Evolutionary conservation across 2,113 vertebrate species (phyloP).

Genomic region (Ondatra zibethicus): DNA sequence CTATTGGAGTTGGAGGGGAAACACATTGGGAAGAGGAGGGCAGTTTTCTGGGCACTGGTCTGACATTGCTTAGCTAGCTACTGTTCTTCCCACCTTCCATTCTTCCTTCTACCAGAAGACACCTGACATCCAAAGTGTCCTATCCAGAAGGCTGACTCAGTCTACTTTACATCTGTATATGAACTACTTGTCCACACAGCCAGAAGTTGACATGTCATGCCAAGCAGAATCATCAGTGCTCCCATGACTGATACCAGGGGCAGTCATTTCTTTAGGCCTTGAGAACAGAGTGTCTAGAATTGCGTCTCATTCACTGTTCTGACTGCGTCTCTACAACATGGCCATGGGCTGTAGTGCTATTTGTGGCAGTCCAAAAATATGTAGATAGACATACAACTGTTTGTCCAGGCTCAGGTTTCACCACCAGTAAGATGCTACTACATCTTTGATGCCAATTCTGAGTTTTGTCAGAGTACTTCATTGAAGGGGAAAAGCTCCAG

Average conservation of each 20-base stretch:
- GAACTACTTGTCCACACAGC: background rate
- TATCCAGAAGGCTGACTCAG: background rate
- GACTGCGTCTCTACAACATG: background rate
- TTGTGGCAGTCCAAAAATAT: background rate
- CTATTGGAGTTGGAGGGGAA: fast-evolving
- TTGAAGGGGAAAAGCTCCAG: background rate
- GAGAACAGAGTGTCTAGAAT: background rate
- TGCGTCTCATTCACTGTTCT: background rate
- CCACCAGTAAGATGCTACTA: background rate
- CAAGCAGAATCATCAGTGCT: background rate
- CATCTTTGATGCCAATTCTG: background rate
- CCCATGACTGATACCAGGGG: background rate
- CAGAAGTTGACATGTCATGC: background rate
- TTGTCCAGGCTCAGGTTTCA: background rate
- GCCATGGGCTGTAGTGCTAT: background rate
- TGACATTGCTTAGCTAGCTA: background rate
- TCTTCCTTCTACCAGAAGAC: background rate
- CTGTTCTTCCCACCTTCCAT: background rate
- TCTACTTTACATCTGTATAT: background rate
- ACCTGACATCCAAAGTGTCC: background rate
- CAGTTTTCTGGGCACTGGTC: background rate
- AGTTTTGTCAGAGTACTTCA: background rate
- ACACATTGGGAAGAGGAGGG: background rate
- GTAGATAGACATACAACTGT: background rate
- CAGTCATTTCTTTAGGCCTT: background rate